Evolutionary conservation across 2,797 vertebrate genomes (phyloP), one percentile per base, ranked within the genome.

Genomic region (Perodicticus potto): DNA sequence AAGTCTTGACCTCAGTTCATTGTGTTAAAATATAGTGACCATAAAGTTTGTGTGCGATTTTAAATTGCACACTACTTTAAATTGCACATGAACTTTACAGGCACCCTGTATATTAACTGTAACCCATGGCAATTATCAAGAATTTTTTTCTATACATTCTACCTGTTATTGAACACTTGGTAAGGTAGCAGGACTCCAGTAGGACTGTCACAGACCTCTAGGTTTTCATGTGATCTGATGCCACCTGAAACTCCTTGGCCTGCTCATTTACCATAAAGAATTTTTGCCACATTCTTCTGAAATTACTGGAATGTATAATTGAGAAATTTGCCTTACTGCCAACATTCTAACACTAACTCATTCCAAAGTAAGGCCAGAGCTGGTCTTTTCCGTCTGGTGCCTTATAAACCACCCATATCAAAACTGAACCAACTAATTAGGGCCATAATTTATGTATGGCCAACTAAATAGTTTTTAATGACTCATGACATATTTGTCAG

Each of bases 381-480:
- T 92, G 65, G 43, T 94, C 37, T 95, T 93, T 96, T 86, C 80
- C 0, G 74, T 93, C 93, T 96, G 85, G 77, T 96, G 90, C 85
- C 92, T 92, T 73, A 88, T 93, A 97, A 96, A 94, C 92, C 67
- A 96, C 63, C 78, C 90, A 72, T 93, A 89, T 96, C 84, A 74
- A 93, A 95, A 96, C 16, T 69, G 73, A 93, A 93, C 77, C 63
- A 91, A 82, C 87, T 96, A 95, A 97, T 97, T 96, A 96, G 61
- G 45, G 34, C 16, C 13, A 5, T 96, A 89, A 96, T 96, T 97
- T 96, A 96, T 95, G 91, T 84, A 89, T 95, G 76, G 49, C 25
- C 61, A 77, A 70, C 86, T 95, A 86, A 97, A 96, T 89, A 91
- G 91, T 59, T 95, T 81, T 95, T 96, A 97, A 96, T 94, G 86